Evolutionary conservation across 2,888 invertebrate species (phyloP).

Genomic region (Agriotes lineatus): DNA sequence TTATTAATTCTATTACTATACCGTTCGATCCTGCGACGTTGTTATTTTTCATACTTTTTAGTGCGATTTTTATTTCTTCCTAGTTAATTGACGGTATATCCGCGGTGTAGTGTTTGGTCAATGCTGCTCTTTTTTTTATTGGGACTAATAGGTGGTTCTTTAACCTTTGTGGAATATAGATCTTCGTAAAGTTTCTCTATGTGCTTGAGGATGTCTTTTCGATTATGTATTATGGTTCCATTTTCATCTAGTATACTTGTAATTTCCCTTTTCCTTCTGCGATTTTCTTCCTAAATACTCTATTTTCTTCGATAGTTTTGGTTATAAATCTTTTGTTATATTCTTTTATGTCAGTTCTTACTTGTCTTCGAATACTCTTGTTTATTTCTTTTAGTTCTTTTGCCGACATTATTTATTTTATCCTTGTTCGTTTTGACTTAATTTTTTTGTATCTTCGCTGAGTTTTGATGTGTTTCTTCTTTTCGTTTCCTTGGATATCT

Average conservation of each 20-base stretch:
- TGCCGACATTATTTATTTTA: neutral
- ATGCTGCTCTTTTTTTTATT: neutral
- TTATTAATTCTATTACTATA: neutral
- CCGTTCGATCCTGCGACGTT: neutral
- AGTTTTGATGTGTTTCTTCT: slow-evolving; percentile 7
- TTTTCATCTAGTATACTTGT: neutral
- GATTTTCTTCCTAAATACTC: neutral
- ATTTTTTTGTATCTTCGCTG: neutral
- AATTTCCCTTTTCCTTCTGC: neutral
- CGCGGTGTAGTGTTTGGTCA: neutral
- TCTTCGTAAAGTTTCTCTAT: neutral
- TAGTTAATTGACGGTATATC: neutral
- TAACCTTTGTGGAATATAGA: neutral
- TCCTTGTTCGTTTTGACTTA: slow-evolving; percentile 4
- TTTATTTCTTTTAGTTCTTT: slow-evolving; percentile 11
- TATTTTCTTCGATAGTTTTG: slow-evolving; percentile 4
- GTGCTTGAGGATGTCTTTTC: neutral
- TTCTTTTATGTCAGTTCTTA: neutral
- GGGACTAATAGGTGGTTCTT: neutral
- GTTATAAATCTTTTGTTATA: slow-evolving; percentile 6
- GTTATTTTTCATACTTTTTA: neutral
- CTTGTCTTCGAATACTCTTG: neutral
- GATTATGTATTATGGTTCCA: neutral
- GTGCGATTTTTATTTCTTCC: neutral
- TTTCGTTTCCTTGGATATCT: neutral